Conservation (phyloP, 2,113 vertebrate genomes). For the Ptychochromis oligacanthus region DNA sequence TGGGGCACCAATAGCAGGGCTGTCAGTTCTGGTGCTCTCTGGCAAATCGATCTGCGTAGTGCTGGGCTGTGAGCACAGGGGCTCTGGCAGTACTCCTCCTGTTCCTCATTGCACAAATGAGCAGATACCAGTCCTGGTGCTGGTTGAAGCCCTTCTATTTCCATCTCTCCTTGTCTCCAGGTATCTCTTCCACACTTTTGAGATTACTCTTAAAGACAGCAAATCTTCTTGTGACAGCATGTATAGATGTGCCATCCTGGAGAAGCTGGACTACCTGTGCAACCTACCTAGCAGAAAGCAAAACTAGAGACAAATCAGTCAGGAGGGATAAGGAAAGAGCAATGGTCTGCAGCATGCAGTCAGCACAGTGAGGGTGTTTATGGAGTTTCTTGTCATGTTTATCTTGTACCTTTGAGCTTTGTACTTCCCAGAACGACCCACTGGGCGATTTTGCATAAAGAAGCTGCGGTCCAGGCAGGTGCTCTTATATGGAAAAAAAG, state of each 20-base stretch:
- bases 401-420: constrained; percentile 66
- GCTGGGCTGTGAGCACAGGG: background rate
- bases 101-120: background rate
- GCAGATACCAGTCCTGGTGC: background rate
- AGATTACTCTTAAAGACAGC: too few species aligned
- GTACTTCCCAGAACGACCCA: constrained; percentile 78
- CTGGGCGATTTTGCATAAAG: constrained; percentile 71
- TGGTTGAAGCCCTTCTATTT: background rate
- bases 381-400: background rate
- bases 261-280: background rate
- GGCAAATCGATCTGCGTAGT: background rate
- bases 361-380: background rate
- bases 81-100: background rate
- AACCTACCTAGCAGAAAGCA: background rate
- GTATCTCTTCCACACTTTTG: background rate
- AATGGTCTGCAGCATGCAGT: background rate
- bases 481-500: constrained; percentile 50
- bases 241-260: background rate
- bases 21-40: too few species aligned
- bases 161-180: background rate
- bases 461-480: constrained; percentile 72
- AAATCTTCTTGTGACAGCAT: too few species aligned
- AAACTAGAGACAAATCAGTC: background rate
- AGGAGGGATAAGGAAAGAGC: background rate
- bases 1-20: too few species aligned